Evolutionary conservation across 2,888 invertebrate species (phyloP), one percentile per base, ranked within the genome.

Genomic region (Isoperla grammatica): DNA sequence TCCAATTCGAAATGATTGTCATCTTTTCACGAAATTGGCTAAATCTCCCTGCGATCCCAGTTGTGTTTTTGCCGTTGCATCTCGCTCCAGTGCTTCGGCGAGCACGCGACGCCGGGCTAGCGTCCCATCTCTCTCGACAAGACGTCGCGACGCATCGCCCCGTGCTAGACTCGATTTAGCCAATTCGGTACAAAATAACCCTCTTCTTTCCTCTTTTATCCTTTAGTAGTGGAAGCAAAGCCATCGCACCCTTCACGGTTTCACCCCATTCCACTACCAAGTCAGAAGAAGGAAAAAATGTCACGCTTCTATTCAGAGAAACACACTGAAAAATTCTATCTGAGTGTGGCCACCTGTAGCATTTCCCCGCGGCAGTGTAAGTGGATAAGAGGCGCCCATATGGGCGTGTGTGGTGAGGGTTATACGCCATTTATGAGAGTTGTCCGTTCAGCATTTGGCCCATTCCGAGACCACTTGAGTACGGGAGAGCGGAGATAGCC

Each of bases 281-380:
- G 43, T 22, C 43, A 40, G 43, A 42, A 22, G 40, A 56, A 43
- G 56, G 48, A 55, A 61, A 60, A 60, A 60, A 60, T 56, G 60
- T 60, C 56, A 60, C 60, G 60, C 60, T 56, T 56, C 56, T 56
- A 60, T 60, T 60, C 60, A 60, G 60, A 49, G 56, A 60, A 42
- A 43, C 60, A 35, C 56, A 56, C 56, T 60, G 60, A 60, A 60
- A 60, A 60, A 60, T 60, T 46, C 60, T 60, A 49, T 56, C 60
- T 56, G 55, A 56, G 60, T 56, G 29, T 35, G 39, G 50, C 60
- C 60, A 60, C 60, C 60, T 60, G 60, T 60, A 56, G 60, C 40
- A 42, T 56, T 50, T 49, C 46, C 43, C 54, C 50, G 37, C 43
- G n/a, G 39, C 40, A 40, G 60, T 40, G 56, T 56, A 60, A 60